Evolutionary conservation across 2,113 vertebrate genomes (phyloP), one percentile per base, ranked within the genome.

Genomic region (Oncorhynchus mykiss): DNA sequence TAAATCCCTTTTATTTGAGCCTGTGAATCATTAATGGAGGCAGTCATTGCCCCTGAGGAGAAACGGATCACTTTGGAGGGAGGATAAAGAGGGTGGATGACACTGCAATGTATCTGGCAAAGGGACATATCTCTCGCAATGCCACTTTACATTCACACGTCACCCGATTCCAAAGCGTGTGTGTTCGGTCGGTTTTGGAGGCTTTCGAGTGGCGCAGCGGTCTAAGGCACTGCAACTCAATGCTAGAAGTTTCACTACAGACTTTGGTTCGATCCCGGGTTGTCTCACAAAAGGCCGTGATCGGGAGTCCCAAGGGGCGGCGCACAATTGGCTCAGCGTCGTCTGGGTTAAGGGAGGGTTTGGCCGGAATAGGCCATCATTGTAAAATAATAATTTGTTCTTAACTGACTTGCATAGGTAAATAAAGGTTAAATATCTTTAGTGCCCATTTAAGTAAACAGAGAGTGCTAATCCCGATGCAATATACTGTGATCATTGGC

Each of bases 1-100:
- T 96, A 97, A 96, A 97, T 95, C 88, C 93, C 93, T 94, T 96
- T 96, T 96, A 97, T 97, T 96, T 96, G 93, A 96, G 95, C 94
- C 94, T 92, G 95, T 94, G 93, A 96, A 96, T 96, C 95, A 95
- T 91, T 96, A 95, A 95, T 96, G 92, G 93, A 95, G 93, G 89
- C 90, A 91, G 90, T 86, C 93, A 93, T 94, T 90, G 90, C 90
- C 92, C 90, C 81, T 76, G 86, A 88, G 87, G 85, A 90, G 85
- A 90, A 87, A 80, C 78, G 82, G 85, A 87, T 87, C 82, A 80
- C 78, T 85, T 86, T 87, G 77, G 79, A 82, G 76, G 82, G 78
- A 88, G 82, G 84, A 80, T 78, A 89, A 82, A 77, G 75, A 77
- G 80, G 72, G 27, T 87, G 77, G 84, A 87, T 88, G 88, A 87